Percentiles rank a stretch among this genome's conserved stretches.
Conservation (phyloP, 2,888 invertebrate genomes). For the Eurytoma californica region DNA sequence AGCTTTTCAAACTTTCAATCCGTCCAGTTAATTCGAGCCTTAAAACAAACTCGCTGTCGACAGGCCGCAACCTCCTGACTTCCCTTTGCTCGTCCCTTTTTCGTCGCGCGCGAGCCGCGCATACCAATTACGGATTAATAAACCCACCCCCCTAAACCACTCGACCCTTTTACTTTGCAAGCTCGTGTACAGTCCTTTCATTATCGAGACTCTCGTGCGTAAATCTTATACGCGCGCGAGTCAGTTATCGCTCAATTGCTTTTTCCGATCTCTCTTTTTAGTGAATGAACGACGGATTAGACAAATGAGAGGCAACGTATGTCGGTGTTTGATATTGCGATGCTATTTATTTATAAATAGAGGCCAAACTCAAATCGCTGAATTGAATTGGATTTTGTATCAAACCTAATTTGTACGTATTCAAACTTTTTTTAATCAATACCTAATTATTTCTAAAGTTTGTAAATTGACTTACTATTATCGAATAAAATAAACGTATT, state of each 20-base stretch:
- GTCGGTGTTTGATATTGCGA: too few species aligned
- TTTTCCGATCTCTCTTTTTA: not conserved
- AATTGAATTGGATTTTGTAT: too few species aligned
- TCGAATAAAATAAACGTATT: too few species aligned
- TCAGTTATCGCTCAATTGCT: not conserved
- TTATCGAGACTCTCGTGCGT: not conserved
- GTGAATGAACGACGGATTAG: not conserved
- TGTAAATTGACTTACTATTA: too few species aligned
- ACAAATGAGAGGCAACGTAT: too few species aligned
- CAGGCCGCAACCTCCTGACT: not conserved
- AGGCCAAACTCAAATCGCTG: too few species aligned
- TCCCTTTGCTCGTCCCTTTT: not conserved
- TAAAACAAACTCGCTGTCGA: constrained; percentile 24
- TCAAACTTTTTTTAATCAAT: too few species aligned
- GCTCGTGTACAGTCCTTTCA: too few species aligned
- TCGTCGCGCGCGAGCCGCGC: not conserved
- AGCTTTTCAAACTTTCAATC: constrained; percentile 19
- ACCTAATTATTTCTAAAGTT: too few species aligned
- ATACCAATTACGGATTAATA: constrained; percentile 50
- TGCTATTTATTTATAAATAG: too few species aligned
- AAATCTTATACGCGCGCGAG: constrained; percentile 9
- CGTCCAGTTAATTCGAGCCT: constrained; percentile 28
- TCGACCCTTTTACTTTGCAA: constrained; percentile 26
- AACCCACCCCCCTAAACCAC: constrained; percentile 11
- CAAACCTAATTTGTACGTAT: too few species aligned